Evolutionary conservation across 2,797 vertebrate genomes (phyloP), one percentile per base, ranked within the genome.

Genomic region (Decapterus maruadsi): DNA sequence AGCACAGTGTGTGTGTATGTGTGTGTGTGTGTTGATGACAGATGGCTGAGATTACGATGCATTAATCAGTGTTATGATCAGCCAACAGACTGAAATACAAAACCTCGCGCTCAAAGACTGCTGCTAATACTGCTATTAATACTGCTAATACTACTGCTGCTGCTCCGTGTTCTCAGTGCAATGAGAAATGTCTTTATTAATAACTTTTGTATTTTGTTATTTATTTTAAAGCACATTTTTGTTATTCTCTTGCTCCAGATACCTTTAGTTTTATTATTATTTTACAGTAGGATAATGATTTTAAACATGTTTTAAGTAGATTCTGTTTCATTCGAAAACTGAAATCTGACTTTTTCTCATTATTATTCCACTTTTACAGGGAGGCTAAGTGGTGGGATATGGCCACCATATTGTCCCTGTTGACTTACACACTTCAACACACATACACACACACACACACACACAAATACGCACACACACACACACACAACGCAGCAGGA

Each of bases 41-140:
- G 85, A 90, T 90, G 90, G 90, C 72, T 72, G 77, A 79, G 65
- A 88, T 87, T 83, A 90, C 87, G 82, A 81, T 87, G 86, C 90
- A 89, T 93, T 85, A 87, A 85, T 90, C 81, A 86, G 81, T 83
- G 82, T 89, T 85, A 85, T 91, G 87, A 90, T 87, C 83, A 87
- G 81, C 86, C 84, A 85, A 62, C 84, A 81, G 80, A 68, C 67
- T 81, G 84, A 82, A 88, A 87, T 43, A 74, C 59, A 83, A 86
- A 84, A 84, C 82, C 68, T 34, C 43, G 16, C 59, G 79, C 53
- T 81, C 57, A 70, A 74, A 84, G 60, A 61, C 67, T 29, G 31
- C 73, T 68, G 59, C 75, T 69, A 64, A 80, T 70, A 51, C 46
- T 54, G 7, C 17, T 62, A 55, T 62, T 83, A 84, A 74, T 82